These are phyloP conservation scores for Ariolimax columbianus DNA, from an alignment of 2,888 invertebrate species.

Conservation along the genomic window DNA sequence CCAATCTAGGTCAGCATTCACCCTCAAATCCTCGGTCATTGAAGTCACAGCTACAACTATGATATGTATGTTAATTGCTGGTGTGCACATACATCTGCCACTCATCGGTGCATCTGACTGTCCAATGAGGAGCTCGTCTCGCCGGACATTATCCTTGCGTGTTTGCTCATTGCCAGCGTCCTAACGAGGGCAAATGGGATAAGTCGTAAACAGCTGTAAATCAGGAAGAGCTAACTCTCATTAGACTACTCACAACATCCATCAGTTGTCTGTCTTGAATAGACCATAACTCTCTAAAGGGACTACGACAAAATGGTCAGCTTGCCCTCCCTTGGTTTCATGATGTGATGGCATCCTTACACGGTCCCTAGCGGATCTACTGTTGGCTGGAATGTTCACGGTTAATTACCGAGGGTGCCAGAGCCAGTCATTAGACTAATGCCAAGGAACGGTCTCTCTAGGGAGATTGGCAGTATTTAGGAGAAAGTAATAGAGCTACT, in stretches of 20 bases:
- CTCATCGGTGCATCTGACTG: no score
- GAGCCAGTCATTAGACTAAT: constrained; percentile 17
- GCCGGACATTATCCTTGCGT: not conserved
- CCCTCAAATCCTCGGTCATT: no score
- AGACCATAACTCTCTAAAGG: not conserved
- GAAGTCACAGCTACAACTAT: no score
- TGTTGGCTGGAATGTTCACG: not conserved
- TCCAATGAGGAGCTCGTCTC: no score
- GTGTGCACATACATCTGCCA: no score
- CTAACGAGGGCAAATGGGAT: not conserved
- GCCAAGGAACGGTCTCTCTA: not conserved
- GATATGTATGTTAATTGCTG: no score
- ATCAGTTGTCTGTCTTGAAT: not conserved
- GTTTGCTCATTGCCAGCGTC: not conserved
- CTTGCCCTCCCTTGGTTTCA: not conserved
- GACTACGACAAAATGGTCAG: not conserved
- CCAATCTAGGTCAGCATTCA: no score
- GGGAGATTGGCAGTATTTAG: not conserved
- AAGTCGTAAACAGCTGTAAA: not conserved
- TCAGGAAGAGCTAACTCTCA: not conserved
- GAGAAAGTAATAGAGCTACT: not conserved
- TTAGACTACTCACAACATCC: not conserved
- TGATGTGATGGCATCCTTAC: not conserved
- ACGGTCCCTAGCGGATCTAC: not conserved
- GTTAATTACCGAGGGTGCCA: constrained; percentile 40